Conservation (phyloP, 2,113 vertebrate genomes). For the Calyptommatus sinebrachiatus region DNA sequence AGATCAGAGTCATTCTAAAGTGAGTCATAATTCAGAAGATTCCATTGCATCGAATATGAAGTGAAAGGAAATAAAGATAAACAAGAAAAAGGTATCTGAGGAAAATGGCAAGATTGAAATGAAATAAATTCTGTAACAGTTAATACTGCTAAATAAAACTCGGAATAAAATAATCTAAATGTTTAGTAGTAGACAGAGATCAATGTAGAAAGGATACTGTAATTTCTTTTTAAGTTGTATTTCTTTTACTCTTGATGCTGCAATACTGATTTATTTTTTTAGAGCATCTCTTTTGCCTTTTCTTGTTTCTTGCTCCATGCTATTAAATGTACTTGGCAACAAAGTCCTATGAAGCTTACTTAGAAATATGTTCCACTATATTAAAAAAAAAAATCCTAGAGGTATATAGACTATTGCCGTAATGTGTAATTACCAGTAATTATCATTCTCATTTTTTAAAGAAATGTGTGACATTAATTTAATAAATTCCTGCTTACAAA, state of each 20-base stretch:
- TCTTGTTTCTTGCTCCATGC: not conserved
- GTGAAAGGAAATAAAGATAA: not conserved
- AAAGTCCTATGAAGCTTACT: not conserved
- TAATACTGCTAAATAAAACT: fast-evolving
- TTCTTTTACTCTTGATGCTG: conserved; percentile 22
- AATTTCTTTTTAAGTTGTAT: not conserved
- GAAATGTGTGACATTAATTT: not conserved
- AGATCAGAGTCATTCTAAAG: conserved; percentile 67
- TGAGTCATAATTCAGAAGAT: not conserved
- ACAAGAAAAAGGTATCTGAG: not conserved
- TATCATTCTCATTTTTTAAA: not conserved
- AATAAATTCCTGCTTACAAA: not conserved
- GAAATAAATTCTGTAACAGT: conserved; percentile 24
- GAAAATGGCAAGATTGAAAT: not conserved
- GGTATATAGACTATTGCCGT: not conserved
- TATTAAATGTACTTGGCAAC: not conserved
- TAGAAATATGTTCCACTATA: not conserved
- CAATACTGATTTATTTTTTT: not conserved
- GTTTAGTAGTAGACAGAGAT: not conserved
- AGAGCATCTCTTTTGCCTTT: conserved; percentile 5
- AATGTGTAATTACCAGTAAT: not conserved
- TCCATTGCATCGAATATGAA: not conserved
- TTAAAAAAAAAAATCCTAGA: not conserved
- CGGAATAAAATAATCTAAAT: not conserved
- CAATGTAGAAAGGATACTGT: not conserved